Percentiles rank a stretch among this genome's conserved stretches.
Evolutionary conservation across 2,113 vertebrate species (phyloP).

Genomic region (Psophia crepitans): DNA sequence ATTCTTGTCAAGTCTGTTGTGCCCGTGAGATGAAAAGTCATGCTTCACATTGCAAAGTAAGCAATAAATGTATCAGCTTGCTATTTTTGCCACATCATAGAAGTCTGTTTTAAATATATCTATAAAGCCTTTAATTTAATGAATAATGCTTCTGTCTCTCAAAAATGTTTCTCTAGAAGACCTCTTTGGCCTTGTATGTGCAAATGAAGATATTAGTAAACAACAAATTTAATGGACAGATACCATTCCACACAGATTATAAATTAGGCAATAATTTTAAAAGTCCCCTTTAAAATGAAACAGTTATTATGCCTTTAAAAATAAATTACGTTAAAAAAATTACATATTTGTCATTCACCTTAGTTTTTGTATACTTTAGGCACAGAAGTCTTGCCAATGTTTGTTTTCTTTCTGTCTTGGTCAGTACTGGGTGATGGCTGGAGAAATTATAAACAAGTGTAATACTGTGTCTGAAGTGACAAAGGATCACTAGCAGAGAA

Average conservation of each 20-base stretch:
- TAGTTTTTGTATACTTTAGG: background rate
- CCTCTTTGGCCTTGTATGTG: background rate
- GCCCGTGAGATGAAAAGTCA: background rate
- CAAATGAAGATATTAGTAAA: background rate
- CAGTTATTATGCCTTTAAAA: background rate
- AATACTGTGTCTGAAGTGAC: background rate
- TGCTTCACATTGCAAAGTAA: background rate
- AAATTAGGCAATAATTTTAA: background rate
- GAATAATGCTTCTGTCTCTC: background rate
- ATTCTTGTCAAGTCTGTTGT: background rate
- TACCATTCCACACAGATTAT: background rate
- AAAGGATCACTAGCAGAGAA: background rate
- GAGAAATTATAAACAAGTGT: background rate
- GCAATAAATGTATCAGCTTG: background rate
- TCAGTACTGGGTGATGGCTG: background rate
- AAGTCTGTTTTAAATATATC: background rate
- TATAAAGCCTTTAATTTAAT: background rate
- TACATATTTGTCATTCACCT: background rate
- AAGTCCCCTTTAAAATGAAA: background rate
- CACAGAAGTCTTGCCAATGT: background rate
- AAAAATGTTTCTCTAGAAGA: background rate
- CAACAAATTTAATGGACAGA: background rate
- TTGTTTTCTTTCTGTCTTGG: background rate
- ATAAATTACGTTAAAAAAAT: background rate
- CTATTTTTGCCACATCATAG: background rate